These are phyloP conservation scores for Patella pellucida DNA, from an alignment of 2,888 invertebrate genomes.

Conservation along the genomic window DNA sequence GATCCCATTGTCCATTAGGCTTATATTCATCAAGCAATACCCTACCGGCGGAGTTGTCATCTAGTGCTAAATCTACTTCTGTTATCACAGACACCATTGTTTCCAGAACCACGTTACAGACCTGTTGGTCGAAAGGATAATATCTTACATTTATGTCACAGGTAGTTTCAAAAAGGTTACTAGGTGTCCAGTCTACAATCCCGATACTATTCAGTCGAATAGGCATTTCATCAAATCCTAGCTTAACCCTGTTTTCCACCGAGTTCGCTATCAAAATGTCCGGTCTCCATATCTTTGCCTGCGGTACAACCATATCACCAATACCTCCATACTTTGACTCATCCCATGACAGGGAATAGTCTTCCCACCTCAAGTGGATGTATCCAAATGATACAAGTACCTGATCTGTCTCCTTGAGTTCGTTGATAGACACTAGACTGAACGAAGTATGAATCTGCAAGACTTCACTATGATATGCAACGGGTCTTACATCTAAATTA, in stretches of 20 bases:
- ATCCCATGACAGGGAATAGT: conserved; percentile 25
- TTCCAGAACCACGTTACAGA: conserved; percentile 14
- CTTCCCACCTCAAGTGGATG: conserved; percentile 6
- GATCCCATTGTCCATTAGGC: conserved; percentile 31
- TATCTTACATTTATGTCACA: conserved; percentile 34
- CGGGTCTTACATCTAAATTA: conserved; percentile 22
- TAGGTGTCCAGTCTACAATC: conserved; percentile 20
- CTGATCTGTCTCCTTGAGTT: conserved; percentile 15
- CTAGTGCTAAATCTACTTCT: conserved; percentile 20
- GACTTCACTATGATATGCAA: neutral
- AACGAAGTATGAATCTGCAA: conserved; percentile 1
- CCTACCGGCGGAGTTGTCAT: neutral
- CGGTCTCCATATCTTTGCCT: conserved; percentile 31
- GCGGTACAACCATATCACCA: conserved; percentile 17
- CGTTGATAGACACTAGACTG: conserved; percentile 14
- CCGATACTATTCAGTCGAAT: conserved; percentile 21
- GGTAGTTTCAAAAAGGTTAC: conserved; percentile 24
- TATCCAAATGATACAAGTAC: conserved; percentile 10
- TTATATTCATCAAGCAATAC: conserved; percentile 16
- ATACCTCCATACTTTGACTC: conserved; percentile 8
- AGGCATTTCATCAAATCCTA: conserved; percentile 22
- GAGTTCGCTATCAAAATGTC: conserved; percentile 27
- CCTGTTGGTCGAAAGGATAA: conserved; percentile 35
- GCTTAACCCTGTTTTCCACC: conserved; percentile 16
- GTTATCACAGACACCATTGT: conserved; percentile 11